Conservation (phyloP, 2,113 vertebrate genomes). For the Periophthalmus modestus region DNA sequence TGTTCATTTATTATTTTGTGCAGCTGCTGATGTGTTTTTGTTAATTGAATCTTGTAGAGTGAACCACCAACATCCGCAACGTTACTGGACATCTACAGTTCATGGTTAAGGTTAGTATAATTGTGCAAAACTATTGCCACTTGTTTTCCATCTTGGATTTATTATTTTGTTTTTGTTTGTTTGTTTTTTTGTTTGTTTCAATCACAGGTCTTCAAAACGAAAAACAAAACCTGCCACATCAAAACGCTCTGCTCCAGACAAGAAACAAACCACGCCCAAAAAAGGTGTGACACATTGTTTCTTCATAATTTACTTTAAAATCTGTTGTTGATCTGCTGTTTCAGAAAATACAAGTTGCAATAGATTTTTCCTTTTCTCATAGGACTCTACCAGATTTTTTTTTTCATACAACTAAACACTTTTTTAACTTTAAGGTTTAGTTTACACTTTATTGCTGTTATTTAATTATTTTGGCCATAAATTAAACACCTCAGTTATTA, state of each 20-base stretch:
- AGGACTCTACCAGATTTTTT: too few species aligned
- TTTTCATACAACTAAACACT: too few species aligned
- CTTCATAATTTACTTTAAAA: background rate
- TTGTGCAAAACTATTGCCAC: background rate
- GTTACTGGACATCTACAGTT: slow-evolving; percentile 69
- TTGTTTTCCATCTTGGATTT: background rate
- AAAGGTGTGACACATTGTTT: background rate
- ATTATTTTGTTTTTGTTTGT: background rate
- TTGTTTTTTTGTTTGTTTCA: slow-evolving; percentile 16
- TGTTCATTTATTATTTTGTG: background rate
- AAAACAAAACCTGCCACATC: background rate
- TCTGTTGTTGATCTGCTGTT: background rate
- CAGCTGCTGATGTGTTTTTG: background rate
- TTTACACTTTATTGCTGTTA: background rate
- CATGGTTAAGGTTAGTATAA: slow-evolving; percentile 68
- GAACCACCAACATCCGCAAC: slow-evolving; percentile 24
- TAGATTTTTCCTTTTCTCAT: too few species aligned
- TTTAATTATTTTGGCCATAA: background rate
- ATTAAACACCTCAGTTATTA: background rate
- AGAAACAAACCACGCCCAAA: slow-evolving; percentile 30
- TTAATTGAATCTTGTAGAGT: slow-evolving; percentile 25
- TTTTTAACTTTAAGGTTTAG: background rate
- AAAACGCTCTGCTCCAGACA: slow-evolving; percentile 27
- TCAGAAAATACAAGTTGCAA: background rate
- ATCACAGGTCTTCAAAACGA: slow-evolving; percentile 44